Evolutionary conservation across 2,113 vertebrate genomes (phyloP).

Genomic region (Cervus canadensis): DNA sequence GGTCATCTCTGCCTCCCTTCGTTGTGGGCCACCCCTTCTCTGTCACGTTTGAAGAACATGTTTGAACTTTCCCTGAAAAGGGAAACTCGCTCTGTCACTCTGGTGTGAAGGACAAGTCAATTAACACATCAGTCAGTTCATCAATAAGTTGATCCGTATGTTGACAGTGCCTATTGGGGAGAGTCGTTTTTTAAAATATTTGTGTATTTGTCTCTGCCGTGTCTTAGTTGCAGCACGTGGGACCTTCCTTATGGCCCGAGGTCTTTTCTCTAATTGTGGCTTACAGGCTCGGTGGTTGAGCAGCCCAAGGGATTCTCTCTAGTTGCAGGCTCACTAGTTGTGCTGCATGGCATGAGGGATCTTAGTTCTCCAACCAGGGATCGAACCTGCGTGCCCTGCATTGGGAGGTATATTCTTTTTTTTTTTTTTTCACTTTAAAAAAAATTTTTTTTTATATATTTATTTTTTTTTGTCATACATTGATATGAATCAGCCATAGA

Average conservation of each 20-base stretch:
- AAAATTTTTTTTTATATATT: too few relatives aligned
- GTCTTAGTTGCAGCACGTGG: neutral
- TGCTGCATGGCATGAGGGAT: neutral
- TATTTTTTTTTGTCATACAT: too few relatives aligned
- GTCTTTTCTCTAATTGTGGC: neutral
- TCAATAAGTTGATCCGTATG: neutral
- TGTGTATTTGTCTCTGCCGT: neutral
- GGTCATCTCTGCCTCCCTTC: neutral
- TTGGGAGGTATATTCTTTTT: neutral
- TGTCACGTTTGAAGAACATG: neutral
- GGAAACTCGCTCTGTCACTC: neutral
- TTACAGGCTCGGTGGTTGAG: neutral
- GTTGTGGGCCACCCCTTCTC: neutral
- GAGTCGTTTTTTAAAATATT: neutral
- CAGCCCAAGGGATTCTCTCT: neutral
- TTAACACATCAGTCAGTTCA: too few relatives aligned
- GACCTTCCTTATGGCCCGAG: neutral
- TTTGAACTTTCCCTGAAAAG: neutral
- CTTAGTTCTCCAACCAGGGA: neutral
- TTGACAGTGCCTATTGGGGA: neutral
- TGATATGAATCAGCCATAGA: too few relatives aligned
- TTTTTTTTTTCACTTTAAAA: too few relatives aligned
- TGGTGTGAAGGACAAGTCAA: neutral
- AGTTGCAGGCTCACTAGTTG: neutral
- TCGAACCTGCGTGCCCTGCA: neutral